A percentile compares a stretch with the other conserved stretches of the same genome.
Evolutionary conservation across 37 sponge, comb jelly and placozoan species (phyloP).

Genomic region (Cliona cf. orientalis): DNA sequence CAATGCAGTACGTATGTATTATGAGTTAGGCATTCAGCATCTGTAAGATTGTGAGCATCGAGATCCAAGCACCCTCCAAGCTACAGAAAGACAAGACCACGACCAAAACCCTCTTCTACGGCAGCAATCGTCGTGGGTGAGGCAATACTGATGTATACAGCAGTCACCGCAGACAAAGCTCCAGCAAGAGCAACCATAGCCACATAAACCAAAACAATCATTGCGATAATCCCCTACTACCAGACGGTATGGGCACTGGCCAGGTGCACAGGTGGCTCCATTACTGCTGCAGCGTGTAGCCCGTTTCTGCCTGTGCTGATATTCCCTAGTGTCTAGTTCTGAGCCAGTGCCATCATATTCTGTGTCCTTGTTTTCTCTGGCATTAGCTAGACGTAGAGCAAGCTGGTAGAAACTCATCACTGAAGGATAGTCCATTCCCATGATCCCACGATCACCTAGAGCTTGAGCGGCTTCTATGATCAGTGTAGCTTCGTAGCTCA

Average conservation of each 20-base stretch:
- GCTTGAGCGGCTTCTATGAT: constrained; percentile 20
- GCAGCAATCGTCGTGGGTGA: constrained; percentile 7
- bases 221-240: background rate
- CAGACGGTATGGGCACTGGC: background rate
- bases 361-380: background rate
- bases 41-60: background rate
- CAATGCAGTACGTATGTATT: too few species aligned
- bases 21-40: too few species aligned
- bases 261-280: background rate
- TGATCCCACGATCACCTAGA: background rate
- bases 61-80: constrained; percentile 19
- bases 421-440: background rate
- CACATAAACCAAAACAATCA: constrained; percentile 34
- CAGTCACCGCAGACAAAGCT: constrained; percentile 23
- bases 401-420: background rate
- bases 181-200: constrained; percentile 22
- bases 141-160: constrained; percentile 1
- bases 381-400: constrained; percentile 4
- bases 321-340: background rate
- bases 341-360: background rate
- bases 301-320: background rate
- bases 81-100: constrained; percentile 5
- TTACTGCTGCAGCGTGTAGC: background rate
- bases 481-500: background rate
- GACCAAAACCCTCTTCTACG: background rate